Conservation (phyloP, 2,113 vertebrate genomes). For the Bettongia penicillata region DNA sequence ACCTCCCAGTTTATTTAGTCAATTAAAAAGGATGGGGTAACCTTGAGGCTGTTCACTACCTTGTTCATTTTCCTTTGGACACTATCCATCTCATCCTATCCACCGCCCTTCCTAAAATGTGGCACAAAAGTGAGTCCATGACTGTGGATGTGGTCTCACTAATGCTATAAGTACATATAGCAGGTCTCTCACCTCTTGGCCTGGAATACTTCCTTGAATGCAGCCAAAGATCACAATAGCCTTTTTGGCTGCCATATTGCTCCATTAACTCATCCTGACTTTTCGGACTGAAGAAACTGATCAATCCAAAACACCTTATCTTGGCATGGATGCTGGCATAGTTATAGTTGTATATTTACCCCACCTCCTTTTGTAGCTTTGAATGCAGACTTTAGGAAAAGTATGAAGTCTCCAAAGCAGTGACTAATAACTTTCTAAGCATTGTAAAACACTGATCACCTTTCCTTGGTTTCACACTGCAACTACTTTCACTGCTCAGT, state of each 20-base stretch:
- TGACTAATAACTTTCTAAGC: not conserved
- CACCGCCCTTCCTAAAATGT: not conserved
- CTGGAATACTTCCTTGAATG: not conserved
- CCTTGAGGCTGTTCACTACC: not conserved
- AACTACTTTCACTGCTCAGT: not conserved
- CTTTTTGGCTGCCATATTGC: no score
- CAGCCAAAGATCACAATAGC: not conserved
- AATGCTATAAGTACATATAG: not conserved
- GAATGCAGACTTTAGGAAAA: not conserved
- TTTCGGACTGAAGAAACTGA: not conserved
- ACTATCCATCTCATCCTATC: not conserved
- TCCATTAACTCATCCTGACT: not conserved
- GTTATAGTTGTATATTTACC: not conserved
- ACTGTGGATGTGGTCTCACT: not conserved
- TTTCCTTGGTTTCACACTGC: not conserved
- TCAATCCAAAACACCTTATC: not conserved
- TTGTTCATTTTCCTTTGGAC: not conserved
- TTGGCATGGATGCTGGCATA: not conserved
- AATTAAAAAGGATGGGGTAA: not conserved
- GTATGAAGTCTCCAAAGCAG: not conserved
- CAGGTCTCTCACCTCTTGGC: not conserved
- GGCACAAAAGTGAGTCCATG: not conserved
- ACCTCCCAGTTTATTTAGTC: no score
- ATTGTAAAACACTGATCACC: accelerated
- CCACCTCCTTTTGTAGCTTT: not conserved